Percentiles rank a stretch among this genome's conserved stretches.
These are phyloP conservation scores for Huso huso DNA, from an alignment of 2,797 vertebrate genomes.

Conservation along the genomic window DNA sequence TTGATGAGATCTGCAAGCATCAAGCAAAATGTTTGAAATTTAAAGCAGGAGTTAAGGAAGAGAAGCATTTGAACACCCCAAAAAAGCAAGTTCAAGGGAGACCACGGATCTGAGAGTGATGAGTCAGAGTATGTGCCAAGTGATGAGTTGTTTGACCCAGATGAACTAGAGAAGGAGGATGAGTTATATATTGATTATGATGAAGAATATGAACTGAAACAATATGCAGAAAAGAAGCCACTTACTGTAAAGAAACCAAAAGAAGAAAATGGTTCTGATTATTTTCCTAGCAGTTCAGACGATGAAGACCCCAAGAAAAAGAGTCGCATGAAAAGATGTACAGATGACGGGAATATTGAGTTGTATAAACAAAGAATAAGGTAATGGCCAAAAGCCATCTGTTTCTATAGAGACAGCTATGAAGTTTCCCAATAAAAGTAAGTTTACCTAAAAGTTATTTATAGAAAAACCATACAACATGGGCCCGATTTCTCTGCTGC, in stretches of 20 bases:
- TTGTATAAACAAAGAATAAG: slow-evolving; percentile 80
- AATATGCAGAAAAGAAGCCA: slow-evolving; percentile 39
- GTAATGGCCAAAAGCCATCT: slow-evolving; percentile 43
- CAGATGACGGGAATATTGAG: slow-evolving; percentile 81
- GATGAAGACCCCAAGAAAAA: slow-evolving; percentile 50
- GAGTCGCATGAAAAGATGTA: slow-evolving; percentile 54
- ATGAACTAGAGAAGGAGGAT: slow-evolving; percentile 34
- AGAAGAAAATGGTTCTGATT: slow-evolving; percentile 53
- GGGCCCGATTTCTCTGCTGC: too few species aligned
- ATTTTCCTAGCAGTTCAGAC: slow-evolving; percentile 70
- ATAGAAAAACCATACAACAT: slow-evolving; percentile 13
- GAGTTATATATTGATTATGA: slow-evolving; percentile 46
- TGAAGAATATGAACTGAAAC: slow-evolving; percentile 56
- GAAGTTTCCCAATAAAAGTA: slow-evolving; percentile 16
- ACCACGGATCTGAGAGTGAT: slow-evolving; percentile 54
- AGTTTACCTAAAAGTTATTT: slow-evolving; percentile 37
- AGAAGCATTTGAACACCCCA: slow-evolving; percentile 38
- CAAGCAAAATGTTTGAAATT: slow-evolving; percentile 43
- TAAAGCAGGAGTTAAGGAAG: slow-evolving; percentile 51
- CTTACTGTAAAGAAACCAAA: slow-evolving; percentile 32
- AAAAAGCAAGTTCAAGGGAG: slow-evolving; percentile 27
- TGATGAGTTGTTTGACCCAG: slow-evolving; percentile 60
- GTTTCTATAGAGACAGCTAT: too few species aligned
- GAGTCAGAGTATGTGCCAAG: slow-evolving; percentile 67
- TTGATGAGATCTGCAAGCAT: too few species aligned